phyloP scores from a whole-genome alignment of 2,888 invertebrate species.

The Lasioglossum leucozonium region DNA sequence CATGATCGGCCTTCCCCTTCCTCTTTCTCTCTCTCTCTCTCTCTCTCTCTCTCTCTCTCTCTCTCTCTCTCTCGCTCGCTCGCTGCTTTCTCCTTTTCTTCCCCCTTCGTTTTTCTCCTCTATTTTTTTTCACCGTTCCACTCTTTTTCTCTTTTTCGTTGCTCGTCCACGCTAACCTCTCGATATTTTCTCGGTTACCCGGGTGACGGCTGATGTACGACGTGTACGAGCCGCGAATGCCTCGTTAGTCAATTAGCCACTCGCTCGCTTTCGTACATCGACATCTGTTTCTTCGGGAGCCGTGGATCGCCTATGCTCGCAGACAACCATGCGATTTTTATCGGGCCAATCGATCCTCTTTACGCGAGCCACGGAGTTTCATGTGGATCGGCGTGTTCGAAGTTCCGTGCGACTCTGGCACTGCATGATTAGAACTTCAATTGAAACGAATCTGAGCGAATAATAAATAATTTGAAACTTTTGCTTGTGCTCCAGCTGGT shows the following conservation, averaged over 20 bases:
- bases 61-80: background rate
- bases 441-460: too few relatives aligned
- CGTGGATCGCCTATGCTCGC: background rate
- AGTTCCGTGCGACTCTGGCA: background rate
- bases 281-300: conserved; percentile 49
- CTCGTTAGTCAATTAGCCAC: conserved; percentile 66
- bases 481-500: too few relatives aligned
- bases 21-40: background rate
- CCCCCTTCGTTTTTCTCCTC: background rate
- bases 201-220: conserved; percentile 61
- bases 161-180: conserved; percentile 33
- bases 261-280: conserved; percentile 40
- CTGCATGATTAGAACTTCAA: background rate
- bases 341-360: background rate
- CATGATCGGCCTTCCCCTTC: conserved; percentile 1
- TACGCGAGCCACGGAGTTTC: background rate
- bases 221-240: conserved; percentile 54
- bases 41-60: background rate
- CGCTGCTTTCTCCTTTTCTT: background rate
- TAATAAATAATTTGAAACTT: too few relatives aligned
- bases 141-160: conserved; percentile 8
- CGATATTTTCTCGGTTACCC: conserved; percentile 51
- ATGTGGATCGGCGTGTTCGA: background rate
- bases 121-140: background rate
- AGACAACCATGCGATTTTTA: conserved; percentile 6